Conservation (phyloP, 53 echinoderm and acorn worm species). For the Echinometra lucunter region DNA sequence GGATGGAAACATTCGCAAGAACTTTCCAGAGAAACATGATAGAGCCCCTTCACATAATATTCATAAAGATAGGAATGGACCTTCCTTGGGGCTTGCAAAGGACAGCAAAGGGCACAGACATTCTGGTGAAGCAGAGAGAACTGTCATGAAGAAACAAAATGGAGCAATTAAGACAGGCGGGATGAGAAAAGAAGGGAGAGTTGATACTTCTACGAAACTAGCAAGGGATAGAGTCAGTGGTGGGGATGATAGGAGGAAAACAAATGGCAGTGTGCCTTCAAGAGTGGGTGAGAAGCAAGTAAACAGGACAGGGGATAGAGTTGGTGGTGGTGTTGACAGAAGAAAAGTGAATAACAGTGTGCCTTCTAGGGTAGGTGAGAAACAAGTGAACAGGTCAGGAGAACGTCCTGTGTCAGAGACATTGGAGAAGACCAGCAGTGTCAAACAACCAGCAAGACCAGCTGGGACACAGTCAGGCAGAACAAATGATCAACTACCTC, state of each 20-base stretch:
- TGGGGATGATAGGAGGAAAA: not conserved
- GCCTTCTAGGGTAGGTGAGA: slow-evolving; percentile 6
- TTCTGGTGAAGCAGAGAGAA: not conserved
- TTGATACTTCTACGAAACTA: not conserved
- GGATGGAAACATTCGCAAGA: not conserved
- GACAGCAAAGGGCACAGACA: not conserved
- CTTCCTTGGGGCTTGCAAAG: no score
- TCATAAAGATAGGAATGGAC: slow-evolving; percentile 13
- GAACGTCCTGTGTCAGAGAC: not conserved
- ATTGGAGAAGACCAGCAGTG: not conserved
- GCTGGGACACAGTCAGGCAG: not conserved
- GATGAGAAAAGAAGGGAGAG: not conserved
- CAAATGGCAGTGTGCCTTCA: not conserved
- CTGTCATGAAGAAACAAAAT: not conserved
- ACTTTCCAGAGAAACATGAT: not conserved
- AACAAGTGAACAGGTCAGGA: not conserved
- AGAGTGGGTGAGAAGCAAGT: not conserved
- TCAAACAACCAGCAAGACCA: not conserved
- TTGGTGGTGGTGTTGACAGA: not conserved
- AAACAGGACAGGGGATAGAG: not conserved
- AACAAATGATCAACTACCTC: slow-evolving; percentile 8
- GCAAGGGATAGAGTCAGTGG: not conserved
- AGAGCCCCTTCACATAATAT: not conserved
- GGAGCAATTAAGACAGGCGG: not conserved
- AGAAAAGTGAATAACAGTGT: not conserved